These are phyloP conservation scores for Xylocampa areola DNA, from an alignment of 2,888 invertebrate genomes.

Conservation along the genomic window DNA sequence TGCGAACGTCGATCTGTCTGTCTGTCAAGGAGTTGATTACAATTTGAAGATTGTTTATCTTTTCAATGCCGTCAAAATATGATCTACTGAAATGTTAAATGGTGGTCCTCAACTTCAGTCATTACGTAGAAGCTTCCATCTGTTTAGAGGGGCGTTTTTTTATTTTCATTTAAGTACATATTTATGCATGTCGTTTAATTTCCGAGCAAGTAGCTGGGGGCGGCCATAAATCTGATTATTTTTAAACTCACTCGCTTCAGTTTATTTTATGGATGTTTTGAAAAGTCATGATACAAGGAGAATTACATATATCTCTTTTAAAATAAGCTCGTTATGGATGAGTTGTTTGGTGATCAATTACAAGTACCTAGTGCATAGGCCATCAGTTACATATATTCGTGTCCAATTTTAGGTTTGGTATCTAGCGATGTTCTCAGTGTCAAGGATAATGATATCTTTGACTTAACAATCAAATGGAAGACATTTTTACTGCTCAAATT, in stretches of 20 bases:
- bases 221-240: slow-evolving; percentile 72
- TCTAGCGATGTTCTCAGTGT: no score
- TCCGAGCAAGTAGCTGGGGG: slow-evolving; percentile 60
- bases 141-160: slow-evolving; percentile 36
- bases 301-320: slow-evolving; percentile 33
- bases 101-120: slow-evolving; percentile 20
- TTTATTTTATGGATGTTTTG: slow-evolving; percentile 68
- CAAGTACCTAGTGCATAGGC: slow-evolving; percentile 1
- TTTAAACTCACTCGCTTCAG: slow-evolving; percentile 68
- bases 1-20: slow-evolving; percentile 10
- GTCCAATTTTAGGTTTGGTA: slow-evolving; percentile 3
- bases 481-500: no score
- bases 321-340: slow-evolving; percentile 15
- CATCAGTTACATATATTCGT: background rate
- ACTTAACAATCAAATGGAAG: no score
- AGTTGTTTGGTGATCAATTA: slow-evolving; percentile 25
- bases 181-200: slow-evolving; percentile 62
- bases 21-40: slow-evolving; percentile 20
- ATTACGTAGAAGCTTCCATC: slow-evolving; percentile 20
- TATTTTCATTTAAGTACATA: slow-evolving; percentile 48
- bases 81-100: slow-evolving; percentile 15
- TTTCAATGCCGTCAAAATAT: slow-evolving; percentile 13
- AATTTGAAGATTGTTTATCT: slow-evolving; percentile 11
- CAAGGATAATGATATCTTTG: no score
- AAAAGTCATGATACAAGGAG: slow-evolving; percentile 51